Evolutionary conservation across 1,140 invertebrate genomes (phyloP), one percentile per base, ranked within the genome.

Genomic region (Meloidogyne hapla): DNA sequence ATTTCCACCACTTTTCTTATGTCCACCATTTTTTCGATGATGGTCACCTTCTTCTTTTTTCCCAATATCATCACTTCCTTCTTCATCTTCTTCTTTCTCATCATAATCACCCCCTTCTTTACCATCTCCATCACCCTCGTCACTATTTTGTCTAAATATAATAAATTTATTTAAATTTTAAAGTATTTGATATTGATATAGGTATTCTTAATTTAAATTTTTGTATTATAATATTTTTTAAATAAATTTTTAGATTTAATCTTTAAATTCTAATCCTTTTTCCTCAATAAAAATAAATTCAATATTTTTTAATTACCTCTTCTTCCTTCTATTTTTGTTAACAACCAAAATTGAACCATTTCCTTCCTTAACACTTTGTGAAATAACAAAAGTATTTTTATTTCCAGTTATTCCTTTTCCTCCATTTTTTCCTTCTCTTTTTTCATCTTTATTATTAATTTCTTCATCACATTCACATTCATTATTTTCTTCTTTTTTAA

Each of bases 301-400:
- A 48, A 48, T 18, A 48, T 18, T 18, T 48, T 42, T 42, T 13
- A 18, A 48, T 56, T 56, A 56, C 48, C 48, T 56, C n/a, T 56
- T 56, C n/a, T 56, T 56, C n/a, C 48, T 56, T 56, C 48, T n/a
- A 56, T 56, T 56, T 56, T 56, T 56, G 48, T 56, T 56, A 8
- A 56, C 48, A 56, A 56, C 8, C 48, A 56, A 5, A 56, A 56
- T 56, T 15, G 48, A 56, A 56, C 48, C 48, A n/a, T 13, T 56
- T 21, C 48, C 48, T 15, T 56, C n/a, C n/a, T 56, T 56, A 56
- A 56, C 48, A n/a, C 1, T 56, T 21, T 56, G 48, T n/a, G 18
- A n/a, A 56, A 56, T 56, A 0, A 1, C 18, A 56, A 56, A 56
- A n/a, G 18, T 56, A 56, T 56, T 56, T 56, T 21, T 56, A 56